A percentile compares a stretch with the other conserved stretches of the same genome.
Evolutionary conservation across 2,888 invertebrate genomes (phyloP).

Genomic region (Idaea biselata): DNA sequence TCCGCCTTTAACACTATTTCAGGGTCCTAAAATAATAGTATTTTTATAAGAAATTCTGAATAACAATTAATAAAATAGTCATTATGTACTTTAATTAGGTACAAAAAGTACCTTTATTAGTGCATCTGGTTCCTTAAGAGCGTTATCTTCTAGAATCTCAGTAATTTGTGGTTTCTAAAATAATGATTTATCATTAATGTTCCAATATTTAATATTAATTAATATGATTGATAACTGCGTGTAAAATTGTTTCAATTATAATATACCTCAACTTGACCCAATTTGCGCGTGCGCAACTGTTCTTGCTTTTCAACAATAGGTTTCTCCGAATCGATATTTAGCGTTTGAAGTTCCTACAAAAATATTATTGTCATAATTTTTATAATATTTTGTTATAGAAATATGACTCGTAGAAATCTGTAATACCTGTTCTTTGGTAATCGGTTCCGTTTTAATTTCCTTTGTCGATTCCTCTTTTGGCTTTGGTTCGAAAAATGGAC

Average conservation of each 20-base stretch:
- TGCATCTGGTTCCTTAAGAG: background rate
- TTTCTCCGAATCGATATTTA: slow-evolving; percentile 20
- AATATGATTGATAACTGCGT: slow-evolving; percentile 11
- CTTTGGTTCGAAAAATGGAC: background rate
- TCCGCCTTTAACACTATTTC: background rate
- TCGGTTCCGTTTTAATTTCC: slow-evolving; percentile 26
- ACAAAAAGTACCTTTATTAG: background rate
- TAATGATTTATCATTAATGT: background rate
- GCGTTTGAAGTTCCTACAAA: slow-evolving; percentile 27
- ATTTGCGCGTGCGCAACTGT: background rate
- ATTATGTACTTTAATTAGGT: background rate
- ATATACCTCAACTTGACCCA: background rate
- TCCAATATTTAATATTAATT: too few relatives aligned
- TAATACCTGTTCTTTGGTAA: background rate
- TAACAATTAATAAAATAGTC: background rate
- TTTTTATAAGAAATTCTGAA: slow-evolving; percentile 5
- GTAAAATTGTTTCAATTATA: background rate
- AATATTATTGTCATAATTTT: background rate
- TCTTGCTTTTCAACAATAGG: slow-evolving; percentile 10
- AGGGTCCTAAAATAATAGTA: slow-evolving; percentile 14
- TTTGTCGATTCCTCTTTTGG: background rate
- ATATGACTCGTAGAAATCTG: background rate
- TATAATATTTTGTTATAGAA: background rate
- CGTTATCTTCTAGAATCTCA: background rate
- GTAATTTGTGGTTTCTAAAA: background rate